Percentiles rank a stretch among this genome's conserved stretches.
Evolutionary conservation across 2,113 vertebrate species (phyloP).

Genomic region (Taurulus bubalis): DNA sequence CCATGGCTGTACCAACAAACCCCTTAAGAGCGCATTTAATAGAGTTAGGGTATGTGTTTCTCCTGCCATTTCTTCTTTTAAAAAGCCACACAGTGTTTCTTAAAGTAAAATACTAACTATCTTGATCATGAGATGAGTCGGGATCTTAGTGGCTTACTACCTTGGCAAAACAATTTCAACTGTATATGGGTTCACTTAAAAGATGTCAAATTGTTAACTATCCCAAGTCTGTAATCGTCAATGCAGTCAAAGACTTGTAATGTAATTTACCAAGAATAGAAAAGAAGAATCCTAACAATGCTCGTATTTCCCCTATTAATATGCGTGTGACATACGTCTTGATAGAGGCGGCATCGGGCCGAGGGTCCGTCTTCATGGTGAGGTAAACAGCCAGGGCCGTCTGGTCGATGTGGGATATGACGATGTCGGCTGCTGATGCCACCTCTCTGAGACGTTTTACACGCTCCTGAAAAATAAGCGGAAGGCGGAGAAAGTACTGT

Average conservation of each 20-base stretch:
- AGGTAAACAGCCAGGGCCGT: conserved; percentile 93
- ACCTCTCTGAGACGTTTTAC: conserved; percentile 92
- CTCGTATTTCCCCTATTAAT: neutral
- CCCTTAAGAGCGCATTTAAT: neutral
- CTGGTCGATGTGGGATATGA: conserved; percentile 94
- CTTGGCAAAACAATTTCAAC: neutral
- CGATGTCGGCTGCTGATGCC: conserved; percentile 88
- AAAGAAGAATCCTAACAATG: neutral
- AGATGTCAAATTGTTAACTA: neutral
- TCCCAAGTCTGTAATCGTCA: neutral
- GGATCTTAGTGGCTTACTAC: neutral
- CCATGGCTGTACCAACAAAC: neutral
- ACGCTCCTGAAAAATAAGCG: conserved; percentile 85
- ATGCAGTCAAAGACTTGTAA: neutral
- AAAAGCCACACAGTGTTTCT: neutral
- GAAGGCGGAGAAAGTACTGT: neutral
- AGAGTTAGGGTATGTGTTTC: neutral
- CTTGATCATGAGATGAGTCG: neutral
- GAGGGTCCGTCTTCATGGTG: conserved; percentile 97
- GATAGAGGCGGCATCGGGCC: conserved; percentile 94
- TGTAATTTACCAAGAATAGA: neutral
- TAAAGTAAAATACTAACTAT: neutral
- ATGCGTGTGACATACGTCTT: conserved; percentile 86
- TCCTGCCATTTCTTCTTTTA: neutral
- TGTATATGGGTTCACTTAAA: neutral